Percentiles rank a stretch among this genome's conserved stretches.
These are phyloP conservation scores for Scolopax mira DNA, from an alignment of 2,113 vertebrate genomes.

Conservation along the genomic window DNA sequence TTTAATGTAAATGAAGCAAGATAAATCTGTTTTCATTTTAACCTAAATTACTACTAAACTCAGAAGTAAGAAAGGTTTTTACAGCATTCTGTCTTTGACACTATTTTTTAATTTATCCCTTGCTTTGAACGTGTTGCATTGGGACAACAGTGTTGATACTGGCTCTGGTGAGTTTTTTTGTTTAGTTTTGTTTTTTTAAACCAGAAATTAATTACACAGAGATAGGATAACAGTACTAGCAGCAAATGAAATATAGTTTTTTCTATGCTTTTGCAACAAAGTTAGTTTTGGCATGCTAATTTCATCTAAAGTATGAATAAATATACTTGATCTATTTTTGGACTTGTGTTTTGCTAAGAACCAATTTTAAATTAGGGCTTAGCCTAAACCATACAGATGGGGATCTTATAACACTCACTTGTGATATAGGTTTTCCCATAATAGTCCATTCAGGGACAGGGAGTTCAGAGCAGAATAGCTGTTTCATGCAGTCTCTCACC, in stretches of 20 bases:
- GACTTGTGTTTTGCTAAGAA: neutral
- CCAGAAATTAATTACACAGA: neutral
- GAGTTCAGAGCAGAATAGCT: neutral
- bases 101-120: neutral
- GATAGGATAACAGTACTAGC: neutral
- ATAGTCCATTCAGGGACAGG: neutral
- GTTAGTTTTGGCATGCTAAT: conserved; percentile 17
- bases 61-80: neutral
- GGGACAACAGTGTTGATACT: neutral
- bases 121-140: neutral
- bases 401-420: neutral
- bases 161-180: neutral
- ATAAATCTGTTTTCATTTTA: neutral
- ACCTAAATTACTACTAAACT: neutral
- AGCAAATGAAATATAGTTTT: neutral
- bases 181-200: neutral
- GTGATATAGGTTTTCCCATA: neutral
- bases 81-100: neutral
- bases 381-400: neutral
- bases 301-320: conserved; percentile 38
- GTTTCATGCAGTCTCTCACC: neutral
- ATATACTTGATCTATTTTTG: conserved; percentile 23
- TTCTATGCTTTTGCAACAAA: neutral
- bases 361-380: neutral
- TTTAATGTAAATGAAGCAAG: neutral